Conservation (phyloP, 2,888 invertebrate genomes). For the Pollenia angustigena region DNA sequence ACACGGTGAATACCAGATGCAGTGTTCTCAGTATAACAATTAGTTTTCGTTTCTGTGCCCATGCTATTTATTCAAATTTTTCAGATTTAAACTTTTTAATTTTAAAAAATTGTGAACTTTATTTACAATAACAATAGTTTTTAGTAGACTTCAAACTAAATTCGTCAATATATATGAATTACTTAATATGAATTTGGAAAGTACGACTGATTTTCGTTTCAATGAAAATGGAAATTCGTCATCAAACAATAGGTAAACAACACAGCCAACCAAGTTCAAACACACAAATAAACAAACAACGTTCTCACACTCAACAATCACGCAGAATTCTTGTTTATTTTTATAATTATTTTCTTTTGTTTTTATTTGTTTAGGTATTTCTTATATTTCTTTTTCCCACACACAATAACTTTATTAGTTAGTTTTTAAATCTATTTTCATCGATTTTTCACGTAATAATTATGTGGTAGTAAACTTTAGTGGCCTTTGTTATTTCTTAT, state of each 20-base stretch:
- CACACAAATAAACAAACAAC: background rate
- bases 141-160: no score
- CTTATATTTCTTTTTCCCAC: constrained; percentile 24
- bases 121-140: no score
- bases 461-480: constrained; percentile 23
- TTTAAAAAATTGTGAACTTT: no score
- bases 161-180: no score
- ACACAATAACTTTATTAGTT: constrained; percentile 10
- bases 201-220: background rate
- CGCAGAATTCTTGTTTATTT: constrained; percentile 33
- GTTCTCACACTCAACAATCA: constrained; percentile 8
- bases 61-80: constrained; percentile 77
- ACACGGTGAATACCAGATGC: constrained; percentile 74
- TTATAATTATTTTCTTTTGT: constrained; percentile 11
- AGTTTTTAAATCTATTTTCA: constrained; percentile 73
- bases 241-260: constrained; percentile 34
- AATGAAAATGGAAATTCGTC: constrained; percentile 32
- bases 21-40: constrained; percentile 81
- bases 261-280: constrained; percentile 38
- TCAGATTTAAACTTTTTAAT: no score
- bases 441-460: constrained; percentile 75
- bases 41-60: constrained; percentile 82
- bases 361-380: constrained; percentile 26
- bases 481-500: constrained; percentile 13
- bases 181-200: background rate